Evolutionary conservation across 2,888 invertebrate genomes (phyloP), one percentile per base, ranked within the genome.

Genomic region (Drosophila demipolita): DNA sequence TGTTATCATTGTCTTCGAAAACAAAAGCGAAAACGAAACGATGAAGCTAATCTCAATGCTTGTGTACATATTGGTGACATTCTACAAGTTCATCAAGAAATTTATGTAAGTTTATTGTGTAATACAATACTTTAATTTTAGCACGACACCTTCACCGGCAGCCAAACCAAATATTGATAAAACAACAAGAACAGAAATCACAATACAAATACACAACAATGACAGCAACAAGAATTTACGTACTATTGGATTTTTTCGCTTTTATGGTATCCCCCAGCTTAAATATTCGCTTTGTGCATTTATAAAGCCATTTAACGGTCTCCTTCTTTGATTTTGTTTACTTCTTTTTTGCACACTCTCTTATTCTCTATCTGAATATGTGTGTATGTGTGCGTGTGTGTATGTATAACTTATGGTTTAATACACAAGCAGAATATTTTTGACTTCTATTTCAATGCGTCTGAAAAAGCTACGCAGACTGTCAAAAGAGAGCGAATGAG

Each of bases 11-110:
- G 29, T 42, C 42, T 42, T 40, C 8, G 26, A 42, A 77, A 49
- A n/a, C 40, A n/a, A 45, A 53, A 32, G 11, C n/a, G 20, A 23
- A 15, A 15, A 1, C 9, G n/a, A 49, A 80, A 50, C 29, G 23
- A 91, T 91, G 91, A 83, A 84, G 52, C 36, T 90, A 26, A 80
- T 91, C 62, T 86, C 89, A 35, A 77, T 83, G 60, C 64, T 91
- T 65, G 75, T 90, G 38, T 83, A 75, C 29, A 65, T 83, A 59
- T 53, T 84, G 48, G 89, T 91, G 65, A 77, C 83, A 32, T 75
- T 87, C 42, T 91, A 90, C 57, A 91, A 90, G 64, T 70, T 86
- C 66, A 73, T 89, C 49, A 87, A 83, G 50, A 91, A 90, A 71
- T 72, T 80, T 57, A 53, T 89, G 90, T 89, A 81, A 90, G 83